Conservation (phyloP, 2,113 vertebrate genomes). For the Hystrix cristata region DNA sequence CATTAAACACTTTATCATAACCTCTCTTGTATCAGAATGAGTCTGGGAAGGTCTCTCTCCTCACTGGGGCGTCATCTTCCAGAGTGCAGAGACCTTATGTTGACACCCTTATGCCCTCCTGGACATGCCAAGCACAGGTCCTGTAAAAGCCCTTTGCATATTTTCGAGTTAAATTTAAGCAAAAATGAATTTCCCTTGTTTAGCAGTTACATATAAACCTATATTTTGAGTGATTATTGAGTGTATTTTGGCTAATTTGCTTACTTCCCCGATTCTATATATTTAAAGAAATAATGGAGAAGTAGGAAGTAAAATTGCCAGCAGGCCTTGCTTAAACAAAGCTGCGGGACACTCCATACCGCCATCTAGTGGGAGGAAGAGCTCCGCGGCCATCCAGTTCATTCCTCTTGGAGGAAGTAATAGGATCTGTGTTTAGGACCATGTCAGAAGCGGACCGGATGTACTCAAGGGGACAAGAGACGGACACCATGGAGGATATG, state of each 20-base stretch:
- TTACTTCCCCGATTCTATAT: constrained; percentile 1
- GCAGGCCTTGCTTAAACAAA: constrained; percentile 23
- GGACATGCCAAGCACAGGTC: not conserved
- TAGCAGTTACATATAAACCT: constrained; percentile 20
- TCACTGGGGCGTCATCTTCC: not conserved
- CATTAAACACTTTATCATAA: not conserved
- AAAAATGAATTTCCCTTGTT: constrained; percentile 22
- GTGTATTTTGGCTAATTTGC: constrained; percentile 41
- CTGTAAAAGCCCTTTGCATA: not conserved
- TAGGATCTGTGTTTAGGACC: not conserved
- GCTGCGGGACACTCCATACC: not conserved
- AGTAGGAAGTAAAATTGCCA: not conserved
- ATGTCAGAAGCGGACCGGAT: not conserved
- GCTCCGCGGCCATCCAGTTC: not conserved
- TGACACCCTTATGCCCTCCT: not conserved
- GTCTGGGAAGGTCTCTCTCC: not conserved
- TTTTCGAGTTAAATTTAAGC: constrained; percentile 59
- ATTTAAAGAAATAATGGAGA: constrained; percentile 42
- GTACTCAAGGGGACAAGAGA: not conserved
- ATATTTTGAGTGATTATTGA: constrained; percentile 15
- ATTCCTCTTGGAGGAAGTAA: not conserved
- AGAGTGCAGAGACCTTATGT: not conserved
- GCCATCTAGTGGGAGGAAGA: constrained; percentile 60
- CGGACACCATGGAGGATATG: not conserved
- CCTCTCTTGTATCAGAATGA: not conserved